Conservation (phyloP, 2,797 vertebrate species). For the Anguilla megastoma region DNA sequence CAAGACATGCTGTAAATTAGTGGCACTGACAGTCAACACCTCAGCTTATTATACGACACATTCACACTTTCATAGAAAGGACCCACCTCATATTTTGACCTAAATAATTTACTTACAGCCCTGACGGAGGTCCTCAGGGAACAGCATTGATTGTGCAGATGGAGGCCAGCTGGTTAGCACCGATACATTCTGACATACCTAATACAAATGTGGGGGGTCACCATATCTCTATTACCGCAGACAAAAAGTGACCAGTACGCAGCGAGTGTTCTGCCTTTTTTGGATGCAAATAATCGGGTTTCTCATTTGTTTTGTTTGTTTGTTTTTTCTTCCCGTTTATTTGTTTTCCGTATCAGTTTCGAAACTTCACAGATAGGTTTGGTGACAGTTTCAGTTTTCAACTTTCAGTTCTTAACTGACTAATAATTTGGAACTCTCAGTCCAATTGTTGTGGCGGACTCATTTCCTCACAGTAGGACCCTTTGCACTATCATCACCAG, state of each 20-base stretch:
- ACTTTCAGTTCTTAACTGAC: conserved; percentile 5
- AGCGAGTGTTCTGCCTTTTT: neutral
- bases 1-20: neutral
- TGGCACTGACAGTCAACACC: neutral
- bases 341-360: neutral
- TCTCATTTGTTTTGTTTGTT: neutral
- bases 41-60: conserved; percentile 54
- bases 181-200: conserved; percentile 59
- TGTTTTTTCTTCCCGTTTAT: neutral
- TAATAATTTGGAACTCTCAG: neutral
- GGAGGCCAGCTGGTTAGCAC: conserved; percentile 66
- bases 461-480: neutral
- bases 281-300: neutral
- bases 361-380: neutral
- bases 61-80: conserved; percentile 63
- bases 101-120: conserved; percentile 74
- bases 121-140: conserved; percentile 66
- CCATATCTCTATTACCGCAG: conserved; percentile 44
- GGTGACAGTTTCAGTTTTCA: neutral
- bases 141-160: conserved; percentile 71
- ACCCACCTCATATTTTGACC: conserved; percentile 65
- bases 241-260: conserved; percentile 44
- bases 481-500: neutral
- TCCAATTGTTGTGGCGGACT: neutral
- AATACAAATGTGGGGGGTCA: conserved; percentile 52